Base-by-base conservation (phyloP, 1,140 invertebrate species). In the Holotrichia oblita region DNA sequence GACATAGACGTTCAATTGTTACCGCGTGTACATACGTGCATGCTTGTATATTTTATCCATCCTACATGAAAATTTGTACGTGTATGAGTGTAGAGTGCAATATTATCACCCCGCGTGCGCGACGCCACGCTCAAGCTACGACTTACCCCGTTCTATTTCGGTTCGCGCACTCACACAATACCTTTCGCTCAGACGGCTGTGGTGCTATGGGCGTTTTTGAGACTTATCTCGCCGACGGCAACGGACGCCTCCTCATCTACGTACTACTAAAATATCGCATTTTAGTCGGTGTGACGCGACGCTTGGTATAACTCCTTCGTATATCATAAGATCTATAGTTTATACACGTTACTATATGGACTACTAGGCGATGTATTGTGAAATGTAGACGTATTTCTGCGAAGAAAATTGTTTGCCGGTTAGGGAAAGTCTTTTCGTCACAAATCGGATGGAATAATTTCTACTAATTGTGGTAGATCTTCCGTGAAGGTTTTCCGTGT, bases 141-240 rank as follows among this genome's bases (percentile, higher is more conserved):
- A 64, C 61, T 64, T 64, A 64, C 61, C 61, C 61, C 61, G 61
- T 64, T 64, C 61, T 64, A 64, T 64, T 64, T 64, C 17, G 61
- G 61, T 64, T 64, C 61, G 61, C 61, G 61, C 61, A 64, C 61
- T 64, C 24, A 10, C n/a, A n/a, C 17, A 14, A 27, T 10, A 10
- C 22, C 61, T 12, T 20, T 6, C 61, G 61, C 61, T 64, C 22
- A 22, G 17, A 64, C 61, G 4, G 61, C 10, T 20, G n/a, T n/a
- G n/a, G n/a, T n/a, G n/a, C 61, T 2, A 20, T 64, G 61, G 61
- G 61, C 61, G 61, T 64, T 64, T 48, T 64, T 64, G n/a, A 20
- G 61, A 64, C 61, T 64, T 64, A 64, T 64, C 61, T 64, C 61
- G 61, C 61, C 61, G 61, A 12, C 61, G 61, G 24, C 61, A 17